A percentile compares a stretch with the other conserved stretches of the same genome.
phyloP scores from a whole-genome alignment of 2,797 vertebrate genomes.

The Liparis tanakae region DNA sequence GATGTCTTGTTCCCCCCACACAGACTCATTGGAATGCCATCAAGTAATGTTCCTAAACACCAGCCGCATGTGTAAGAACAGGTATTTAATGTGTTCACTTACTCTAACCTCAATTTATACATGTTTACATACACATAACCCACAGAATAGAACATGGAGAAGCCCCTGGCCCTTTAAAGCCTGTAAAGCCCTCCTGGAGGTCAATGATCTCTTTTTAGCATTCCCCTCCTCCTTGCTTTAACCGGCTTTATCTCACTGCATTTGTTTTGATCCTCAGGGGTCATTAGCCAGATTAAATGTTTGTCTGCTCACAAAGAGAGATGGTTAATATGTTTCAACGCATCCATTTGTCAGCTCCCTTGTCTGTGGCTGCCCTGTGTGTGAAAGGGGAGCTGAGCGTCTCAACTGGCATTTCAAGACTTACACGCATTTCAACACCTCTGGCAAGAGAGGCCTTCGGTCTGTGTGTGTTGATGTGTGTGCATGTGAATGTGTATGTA shows the following conservation, averaged over 20 bases:
- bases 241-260: slow-evolving; percentile 70
- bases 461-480: slow-evolving; percentile 34
- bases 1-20: slow-evolving; percentile 49
- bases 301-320: slow-evolving; percentile 82
- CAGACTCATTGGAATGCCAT: slow-evolving; percentile 4
- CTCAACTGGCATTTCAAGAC: slow-evolving; percentile 83
- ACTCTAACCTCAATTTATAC: slow-evolving; percentile 31
- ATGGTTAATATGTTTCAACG: slow-evolving; percentile 87
- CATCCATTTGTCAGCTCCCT: slow-evolving; percentile 81
- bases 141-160: slow-evolving; percentile 29
- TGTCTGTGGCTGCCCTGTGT: slow-evolving; percentile 62
- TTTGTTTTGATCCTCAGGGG: slow-evolving; percentile 82
- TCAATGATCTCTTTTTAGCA: slow-evolving; percentile 73
- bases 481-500: slow-evolving; percentile 19
- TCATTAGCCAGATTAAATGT: slow-evolving; percentile 85
- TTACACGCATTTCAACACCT: slow-evolving; percentile 83
- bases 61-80: slow-evolving; percentile 23
- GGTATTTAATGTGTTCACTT: slow-evolving; percentile 34
- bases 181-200: slow-evolving; percentile 64
- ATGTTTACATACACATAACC: slow-evolving; percentile 32
- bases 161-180: slow-evolving; percentile 68
- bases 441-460: slow-evolving; percentile 65
- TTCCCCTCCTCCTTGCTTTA: slow-evolving; percentile 46
- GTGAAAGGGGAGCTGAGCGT: slow-evolving; percentile 73
- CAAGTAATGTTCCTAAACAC: slow-evolving; percentile 17